phyloP scores from a whole-genome alignment of 2,113 vertebrate species.

The Nesogale talazaci region DNA sequence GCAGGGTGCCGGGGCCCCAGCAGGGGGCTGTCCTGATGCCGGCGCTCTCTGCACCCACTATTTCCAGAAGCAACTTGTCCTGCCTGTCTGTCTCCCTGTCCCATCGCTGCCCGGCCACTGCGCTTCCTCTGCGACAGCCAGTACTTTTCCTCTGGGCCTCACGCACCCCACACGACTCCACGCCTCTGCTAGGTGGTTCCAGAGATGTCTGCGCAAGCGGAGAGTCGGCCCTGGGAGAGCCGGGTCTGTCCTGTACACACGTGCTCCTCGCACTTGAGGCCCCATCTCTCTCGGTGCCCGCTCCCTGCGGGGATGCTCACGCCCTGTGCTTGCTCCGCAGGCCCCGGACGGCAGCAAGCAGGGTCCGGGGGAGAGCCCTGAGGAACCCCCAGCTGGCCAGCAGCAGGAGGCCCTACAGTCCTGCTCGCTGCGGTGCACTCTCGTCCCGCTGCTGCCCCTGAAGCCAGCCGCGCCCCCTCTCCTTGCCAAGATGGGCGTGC shows the following conservation, averaged over 20 bases:
- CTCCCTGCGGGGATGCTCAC: not conserved
- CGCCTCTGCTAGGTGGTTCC: not conserved
- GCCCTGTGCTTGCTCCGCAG: conserved; percentile 78
- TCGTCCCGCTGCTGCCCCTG: too few species aligned
- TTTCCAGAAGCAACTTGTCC: conserved; percentile 57
- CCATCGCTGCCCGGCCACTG: conserved; percentile 49
- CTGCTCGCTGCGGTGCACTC: not conserved
- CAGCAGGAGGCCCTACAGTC: not conserved
- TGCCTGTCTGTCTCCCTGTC: not conserved
- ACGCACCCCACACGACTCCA: conserved; percentile 39
- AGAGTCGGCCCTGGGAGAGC: not conserved
- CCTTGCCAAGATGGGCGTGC: conserved; percentile 19
- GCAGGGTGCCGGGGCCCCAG: conserved; percentile 9
- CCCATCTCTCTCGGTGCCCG: not conserved
- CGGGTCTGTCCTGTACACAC: accelerated
- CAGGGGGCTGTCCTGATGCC: too few species aligned
- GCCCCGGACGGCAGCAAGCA: conserved; percentile 54
- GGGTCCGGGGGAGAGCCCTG: not conserved
- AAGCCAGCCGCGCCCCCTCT: not conserved
- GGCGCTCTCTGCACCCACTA: not conserved
- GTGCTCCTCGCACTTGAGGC: not conserved
- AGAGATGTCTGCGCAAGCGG: not conserved
- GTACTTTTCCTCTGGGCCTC: conserved; percentile 58
- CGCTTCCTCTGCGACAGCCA: conserved; percentile 52
- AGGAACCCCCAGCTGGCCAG: not conserved